Evolutionary conservation across 2,888 invertebrate species (phyloP).

Genomic region (Sialis fuliginosa): DNA sequence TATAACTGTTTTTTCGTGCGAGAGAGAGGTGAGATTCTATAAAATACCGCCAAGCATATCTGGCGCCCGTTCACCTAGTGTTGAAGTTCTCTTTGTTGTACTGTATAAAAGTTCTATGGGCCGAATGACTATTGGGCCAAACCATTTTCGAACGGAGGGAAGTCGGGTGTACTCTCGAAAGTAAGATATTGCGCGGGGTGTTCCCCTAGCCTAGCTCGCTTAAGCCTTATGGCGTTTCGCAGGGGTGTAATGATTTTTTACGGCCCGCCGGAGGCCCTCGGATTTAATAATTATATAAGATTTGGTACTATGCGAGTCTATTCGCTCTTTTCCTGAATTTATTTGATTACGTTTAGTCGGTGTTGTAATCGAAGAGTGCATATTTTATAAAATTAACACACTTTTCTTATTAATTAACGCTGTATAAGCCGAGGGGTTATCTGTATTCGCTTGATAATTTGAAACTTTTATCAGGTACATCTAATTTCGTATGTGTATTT

Average conservation of each 20-base stretch:
- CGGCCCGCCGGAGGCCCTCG: not conserved
- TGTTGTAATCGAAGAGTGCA: too few species aligned
- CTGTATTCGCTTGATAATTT: too few species aligned
- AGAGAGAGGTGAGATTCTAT: not conserved
- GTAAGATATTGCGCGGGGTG: constrained; percentile 19
- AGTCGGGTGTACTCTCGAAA: constrained; percentile 19
- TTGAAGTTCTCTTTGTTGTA: constrained; percentile 7
- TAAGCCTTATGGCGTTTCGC: constrained; percentile 7
- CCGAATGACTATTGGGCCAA: constrained; percentile 29
- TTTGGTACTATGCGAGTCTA: constrained; percentile 1
- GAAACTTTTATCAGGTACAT: too few species aligned
- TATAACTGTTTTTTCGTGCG: not conserved
- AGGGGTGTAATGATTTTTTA: constrained; percentile 4
- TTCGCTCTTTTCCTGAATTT: too few species aligned
- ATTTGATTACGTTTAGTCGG: too few species aligned
- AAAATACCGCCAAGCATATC: not conserved
- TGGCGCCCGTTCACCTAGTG: not conserved
- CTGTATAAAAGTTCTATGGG: constrained; percentile 15
- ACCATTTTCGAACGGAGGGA: constrained; percentile 26
- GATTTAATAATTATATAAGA: constrained; percentile 3
- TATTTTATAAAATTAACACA: too few species aligned
- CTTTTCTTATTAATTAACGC: too few species aligned
- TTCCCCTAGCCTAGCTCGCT: constrained; percentile 4
- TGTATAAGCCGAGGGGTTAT: too few species aligned
- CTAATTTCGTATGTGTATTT: too few species aligned